Base-by-base conservation (phyloP, 2,797 vertebrate species). In the Acrossocheilus fasciatus region DNA sequence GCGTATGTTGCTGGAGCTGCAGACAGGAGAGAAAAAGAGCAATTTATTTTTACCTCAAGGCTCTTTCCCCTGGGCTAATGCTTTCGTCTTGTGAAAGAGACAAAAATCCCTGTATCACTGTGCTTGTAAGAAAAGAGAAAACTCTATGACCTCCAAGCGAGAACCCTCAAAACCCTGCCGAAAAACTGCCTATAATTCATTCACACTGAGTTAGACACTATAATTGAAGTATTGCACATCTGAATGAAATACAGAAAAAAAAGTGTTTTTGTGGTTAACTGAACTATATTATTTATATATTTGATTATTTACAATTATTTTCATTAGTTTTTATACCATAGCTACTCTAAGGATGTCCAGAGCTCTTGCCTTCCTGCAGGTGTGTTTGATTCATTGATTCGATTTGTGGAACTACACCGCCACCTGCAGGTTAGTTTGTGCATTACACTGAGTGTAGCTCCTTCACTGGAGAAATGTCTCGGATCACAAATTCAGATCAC, bases 351-450 rank as follows among this genome's bases (percentile, higher is more conserved):
- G 41, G 15, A 64, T 64, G 39, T 45, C 41, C 3, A 6, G 9
- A 14, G 45, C 1, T 39, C 34, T 39, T 36, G 26, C 3, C 26
- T 30, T 17, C 6, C 5, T 5, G n/a, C 14, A 57, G 9, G 11
- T 15, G 34, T 26, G 20, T 74, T 66, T 1, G 66, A 20, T 10
- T 77, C 30, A 50, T 43, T 10, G 20, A 45, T 62, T 36, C 34
- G 11, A 45, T 66, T 50, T 11, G 30, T 88, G 83, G 68, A 85
- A 20, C 84, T 57, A 82, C 69, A 89, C 45, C 84, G 87, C 86
- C 88, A 82, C 57, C 90, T 91, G 86, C 83, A 86, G 89, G 39
- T 75, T 41, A 59, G 2, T 41, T 23, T 34, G 34, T 30, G 45
- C 2, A 62, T 86, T 50, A 66, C 30, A 85, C 23, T 23, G 2